A percentile compares a stretch with the other conserved stretches of the same genome.
phyloP scores from a whole-genome alignment of 2,888 invertebrate species.

The Campaea margaritaria region DNA sequence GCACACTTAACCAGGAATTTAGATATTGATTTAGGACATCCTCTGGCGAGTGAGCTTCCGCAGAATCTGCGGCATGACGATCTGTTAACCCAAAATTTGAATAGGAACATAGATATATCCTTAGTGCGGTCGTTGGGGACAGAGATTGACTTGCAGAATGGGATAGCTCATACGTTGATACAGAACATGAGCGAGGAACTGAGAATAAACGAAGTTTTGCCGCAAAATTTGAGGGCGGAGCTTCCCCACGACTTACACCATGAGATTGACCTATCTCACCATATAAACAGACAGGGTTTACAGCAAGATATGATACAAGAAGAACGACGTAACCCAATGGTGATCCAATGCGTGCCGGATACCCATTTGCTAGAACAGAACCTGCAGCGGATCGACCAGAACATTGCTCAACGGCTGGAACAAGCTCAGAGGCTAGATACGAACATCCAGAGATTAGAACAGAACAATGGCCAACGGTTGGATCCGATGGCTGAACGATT shows the following conservation, averaged over 20 bases:
- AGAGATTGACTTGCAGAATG: constrained; percentile 55
- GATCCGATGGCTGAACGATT: constrained; percentile 42
- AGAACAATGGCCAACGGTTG: constrained; percentile 47
- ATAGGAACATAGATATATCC: constrained; percentile 58
- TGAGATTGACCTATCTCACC: constrained; percentile 64
- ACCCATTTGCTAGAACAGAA: constrained; percentile 29
- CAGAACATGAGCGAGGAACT: constrained; percentile 66
- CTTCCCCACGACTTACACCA: constrained; percentile 61
- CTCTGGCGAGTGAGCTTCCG: constrained; percentile 43
- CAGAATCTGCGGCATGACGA: constrained; percentile 34
- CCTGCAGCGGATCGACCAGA: constrained; percentile 20
- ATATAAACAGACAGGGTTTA: constrained; percentile 60
- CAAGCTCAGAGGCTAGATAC: constrained; percentile 26
- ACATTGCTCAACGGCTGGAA: constrained; percentile 26
- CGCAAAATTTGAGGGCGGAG: constrained; percentile 53
- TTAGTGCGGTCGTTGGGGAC: constrained; percentile 44
- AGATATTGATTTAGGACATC: constrained; percentile 66
- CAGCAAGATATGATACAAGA: constrained; percentile 59
- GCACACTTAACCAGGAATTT: constrained; percentile 60
- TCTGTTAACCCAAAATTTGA: constrained; percentile 61
- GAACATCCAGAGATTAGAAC: constrained; percentile 13
- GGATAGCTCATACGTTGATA: constrained; percentile 53
- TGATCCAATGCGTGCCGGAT: constrained; percentile 36
- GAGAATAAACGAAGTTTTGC: constrained; percentile 51
- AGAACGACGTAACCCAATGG: constrained; percentile 49